Conservation (phyloP, 92 coral and sea anemone genomes). For the Porites rus region DNA sequence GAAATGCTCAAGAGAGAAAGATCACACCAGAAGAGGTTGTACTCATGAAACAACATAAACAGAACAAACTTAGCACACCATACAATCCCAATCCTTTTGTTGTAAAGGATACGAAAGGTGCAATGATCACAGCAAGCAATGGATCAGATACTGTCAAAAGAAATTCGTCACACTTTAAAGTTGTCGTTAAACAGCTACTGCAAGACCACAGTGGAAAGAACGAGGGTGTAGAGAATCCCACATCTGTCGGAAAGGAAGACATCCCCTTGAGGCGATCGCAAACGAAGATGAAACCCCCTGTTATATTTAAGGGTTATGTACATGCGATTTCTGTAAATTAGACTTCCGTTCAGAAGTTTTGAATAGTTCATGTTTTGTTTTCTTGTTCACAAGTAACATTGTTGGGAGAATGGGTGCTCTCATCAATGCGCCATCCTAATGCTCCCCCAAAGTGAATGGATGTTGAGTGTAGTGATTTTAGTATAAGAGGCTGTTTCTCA, state of each 20-base stretch:
- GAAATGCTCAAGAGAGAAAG: slow-evolving; percentile 23
- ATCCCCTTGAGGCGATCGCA: slow-evolving; percentile 13
- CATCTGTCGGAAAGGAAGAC: not conserved
- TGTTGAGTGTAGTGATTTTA: too few relatives aligned
- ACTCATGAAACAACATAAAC: slow-evolving; percentile 56
- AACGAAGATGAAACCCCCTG: slow-evolving; percentile 39
- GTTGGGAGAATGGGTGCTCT: too few relatives aligned
- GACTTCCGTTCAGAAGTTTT: too few relatives aligned
- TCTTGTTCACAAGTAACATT: too few relatives aligned
- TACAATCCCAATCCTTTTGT: slow-evolving; percentile 59
- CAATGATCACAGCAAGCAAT: slow-evolving; percentile 55
- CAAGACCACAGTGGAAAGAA: slow-evolving; percentile 19
- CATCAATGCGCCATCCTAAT: too few relatives aligned
- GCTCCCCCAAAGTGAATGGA: too few relatives aligned
- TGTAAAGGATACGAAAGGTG: slow-evolving; percentile 48
- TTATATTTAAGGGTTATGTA: not conserved
- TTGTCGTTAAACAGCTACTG: slow-evolving; percentile 34
- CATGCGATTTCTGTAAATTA: too few relatives aligned
- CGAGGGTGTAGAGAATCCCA: slow-evolving; percentile 22
- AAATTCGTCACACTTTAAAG: slow-evolving; percentile 51
- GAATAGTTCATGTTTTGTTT: too few relatives aligned
- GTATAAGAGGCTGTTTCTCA: too few relatives aligned
- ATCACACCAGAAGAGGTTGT: slow-evolving; percentile 57
- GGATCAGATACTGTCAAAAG: slow-evolving; percentile 44
- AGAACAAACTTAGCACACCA: slow-evolving; percentile 53